Percentiles rank a stretch among this genome's conserved stretches.
Conservation (phyloP, 1,140 invertebrate species). For the Brachionus plicatilis region DNA sequence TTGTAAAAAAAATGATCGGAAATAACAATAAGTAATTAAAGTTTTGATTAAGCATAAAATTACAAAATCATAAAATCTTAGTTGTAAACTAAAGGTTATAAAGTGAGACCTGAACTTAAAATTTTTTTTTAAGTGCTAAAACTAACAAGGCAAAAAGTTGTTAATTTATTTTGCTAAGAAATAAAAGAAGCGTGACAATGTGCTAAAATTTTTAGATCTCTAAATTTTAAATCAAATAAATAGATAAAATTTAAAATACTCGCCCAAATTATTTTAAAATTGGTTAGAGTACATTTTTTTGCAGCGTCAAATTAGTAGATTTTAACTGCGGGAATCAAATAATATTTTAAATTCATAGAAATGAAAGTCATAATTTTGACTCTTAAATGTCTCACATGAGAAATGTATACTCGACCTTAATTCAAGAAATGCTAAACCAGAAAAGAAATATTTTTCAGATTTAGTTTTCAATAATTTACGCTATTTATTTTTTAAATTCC, state of each 20-base stretch:
- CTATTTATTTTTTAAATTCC: background rate
- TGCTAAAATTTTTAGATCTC: background rate
- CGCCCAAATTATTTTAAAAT: too few relatives aligned
- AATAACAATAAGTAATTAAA: background rate
- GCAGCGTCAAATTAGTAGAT: too few relatives aligned
- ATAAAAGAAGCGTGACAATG: background rate
- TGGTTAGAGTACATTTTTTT: too few relatives aligned
- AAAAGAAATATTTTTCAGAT: background rate
- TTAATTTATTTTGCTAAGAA: background rate
- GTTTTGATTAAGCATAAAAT: background rate
- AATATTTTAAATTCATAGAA: background rate
- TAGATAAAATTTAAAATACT: too few relatives aligned
- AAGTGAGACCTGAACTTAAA: background rate
- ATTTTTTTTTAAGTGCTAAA: background rate
- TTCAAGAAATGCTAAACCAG: background rate
- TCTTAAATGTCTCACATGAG: background rate
- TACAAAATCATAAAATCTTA: background rate
- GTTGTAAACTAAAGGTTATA: background rate
- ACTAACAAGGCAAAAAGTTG: background rate
- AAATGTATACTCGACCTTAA: background rate
- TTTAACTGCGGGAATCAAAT: background rate
- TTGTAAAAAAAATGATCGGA: background rate
- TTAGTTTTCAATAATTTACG: background rate
- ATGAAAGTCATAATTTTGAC: background rate
- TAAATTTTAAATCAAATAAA: background rate